These are phyloP conservation scores for Grapholita molesta DNA, from an alignment of 1,140 invertebrate species.

Conservation along the genomic window DNA sequence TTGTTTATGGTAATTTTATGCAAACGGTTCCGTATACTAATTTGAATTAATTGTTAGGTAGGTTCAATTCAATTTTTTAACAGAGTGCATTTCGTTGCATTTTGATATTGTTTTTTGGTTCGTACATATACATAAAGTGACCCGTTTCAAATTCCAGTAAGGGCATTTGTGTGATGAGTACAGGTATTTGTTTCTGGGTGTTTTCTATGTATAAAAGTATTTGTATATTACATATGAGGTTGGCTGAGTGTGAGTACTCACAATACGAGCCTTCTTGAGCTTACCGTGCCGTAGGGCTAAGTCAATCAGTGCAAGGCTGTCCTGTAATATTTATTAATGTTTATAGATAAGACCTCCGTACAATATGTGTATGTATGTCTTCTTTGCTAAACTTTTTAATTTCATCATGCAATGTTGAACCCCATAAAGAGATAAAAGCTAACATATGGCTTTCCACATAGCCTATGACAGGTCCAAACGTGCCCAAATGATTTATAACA, in stretches of 20 bases:
- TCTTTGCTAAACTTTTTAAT: too few relatives aligned
- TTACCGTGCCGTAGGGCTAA: too few relatives aligned
- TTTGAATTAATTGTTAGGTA: background rate
- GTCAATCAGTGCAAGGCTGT: too few relatives aligned
- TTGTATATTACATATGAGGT: too few relatives aligned
- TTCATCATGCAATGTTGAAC: background rate
- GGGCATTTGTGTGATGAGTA: too few relatives aligned
- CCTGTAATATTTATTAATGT: too few relatives aligned
- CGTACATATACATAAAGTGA: background rate
- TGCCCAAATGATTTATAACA: background rate
- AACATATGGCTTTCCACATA: background rate
- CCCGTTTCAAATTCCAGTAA: background rate
- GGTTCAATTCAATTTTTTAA: background rate
- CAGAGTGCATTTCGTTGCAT: background rate
- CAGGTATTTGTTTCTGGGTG: too few relatives aligned
- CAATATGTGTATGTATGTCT: background rate
- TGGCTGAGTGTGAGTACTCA: too few relatives aligned
- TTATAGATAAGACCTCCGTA: too few relatives aligned
- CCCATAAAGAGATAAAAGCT: background rate
- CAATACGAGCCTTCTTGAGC: too few relatives aligned
- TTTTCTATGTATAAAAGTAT: too few relatives aligned
- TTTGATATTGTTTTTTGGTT: background rate
- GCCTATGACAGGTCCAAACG: constrained; percentile 5
- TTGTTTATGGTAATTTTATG: background rate
- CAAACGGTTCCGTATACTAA: background rate